Evolutionary conservation across 2,113 vertebrate genomes (phyloP).

Genomic region (Polyodon spathula): DNA sequence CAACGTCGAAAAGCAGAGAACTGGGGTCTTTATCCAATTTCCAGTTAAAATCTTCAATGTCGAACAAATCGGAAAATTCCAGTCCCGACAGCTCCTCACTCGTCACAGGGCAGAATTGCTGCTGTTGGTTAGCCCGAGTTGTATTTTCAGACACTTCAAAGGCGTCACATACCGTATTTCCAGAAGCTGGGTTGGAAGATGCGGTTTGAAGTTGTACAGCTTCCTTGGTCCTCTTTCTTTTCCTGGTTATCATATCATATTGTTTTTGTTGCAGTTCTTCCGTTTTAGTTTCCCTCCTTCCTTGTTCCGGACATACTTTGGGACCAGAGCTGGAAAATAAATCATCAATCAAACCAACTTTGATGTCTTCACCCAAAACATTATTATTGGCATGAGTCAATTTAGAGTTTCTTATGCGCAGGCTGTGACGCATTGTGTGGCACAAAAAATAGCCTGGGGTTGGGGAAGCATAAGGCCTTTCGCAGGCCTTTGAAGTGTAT

Average conservation of each 20-base stretch:
- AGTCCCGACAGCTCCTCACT: constrained; percentile 29
- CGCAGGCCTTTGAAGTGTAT: no score
- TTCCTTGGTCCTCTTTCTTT: constrained; percentile 35
- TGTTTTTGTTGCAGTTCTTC: neutral
- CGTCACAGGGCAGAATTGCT: constrained; percentile 17
- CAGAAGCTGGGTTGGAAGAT: constrained; percentile 4
- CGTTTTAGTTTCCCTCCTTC: neutral
- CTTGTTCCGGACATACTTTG: neutral
- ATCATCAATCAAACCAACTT: neutral
- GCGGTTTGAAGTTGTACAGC: constrained; percentile 12
- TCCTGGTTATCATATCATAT: constrained; percentile 56
- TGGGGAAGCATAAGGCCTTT: no score
- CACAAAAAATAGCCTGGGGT: no score
- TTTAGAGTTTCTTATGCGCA: no score
- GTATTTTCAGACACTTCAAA: constrained; percentile 22
- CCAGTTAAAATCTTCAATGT: constrained; percentile 44
- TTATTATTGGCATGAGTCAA: no score
- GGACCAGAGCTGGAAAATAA: neutral
- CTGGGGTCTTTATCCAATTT: constrained; percentile 30
- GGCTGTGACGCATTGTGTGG: no score
- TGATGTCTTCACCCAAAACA: neutral
- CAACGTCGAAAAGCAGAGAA: constrained; percentile 31
- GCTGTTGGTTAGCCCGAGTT: constrained; percentile 2
- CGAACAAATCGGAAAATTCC: constrained; percentile 48
- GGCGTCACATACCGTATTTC: constrained; percentile 22